These are phyloP conservation scores for Oopsacas minuta DNA, from an alignment of 37 sponge, comb jelly and placozoan species.

Conservation along the genomic window DNA sequence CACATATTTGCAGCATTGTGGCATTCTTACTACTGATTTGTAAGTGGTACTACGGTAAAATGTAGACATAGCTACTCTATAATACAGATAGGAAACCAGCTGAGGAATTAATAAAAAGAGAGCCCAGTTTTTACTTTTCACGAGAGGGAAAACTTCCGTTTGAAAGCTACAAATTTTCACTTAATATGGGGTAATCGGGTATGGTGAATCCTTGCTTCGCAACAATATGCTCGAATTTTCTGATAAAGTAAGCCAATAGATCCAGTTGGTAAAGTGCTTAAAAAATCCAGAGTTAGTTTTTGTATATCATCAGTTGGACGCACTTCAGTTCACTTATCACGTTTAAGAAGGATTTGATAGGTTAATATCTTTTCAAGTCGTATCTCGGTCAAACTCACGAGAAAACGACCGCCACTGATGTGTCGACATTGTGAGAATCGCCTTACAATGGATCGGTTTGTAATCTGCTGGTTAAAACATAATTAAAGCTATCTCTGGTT, in stretches of 20 bases:
- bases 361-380: conserved; percentile 12
- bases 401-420: conserved; percentile 17
- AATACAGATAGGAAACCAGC: conserved; percentile 8
- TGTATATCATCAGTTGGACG: background rate
- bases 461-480: background rate
- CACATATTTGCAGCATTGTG: no score
- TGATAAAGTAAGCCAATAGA: background rate
- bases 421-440: background rate
- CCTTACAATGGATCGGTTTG: conserved; percentile 11
- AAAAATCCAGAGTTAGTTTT: background rate
- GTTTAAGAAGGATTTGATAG: background rate
- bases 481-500: background rate
- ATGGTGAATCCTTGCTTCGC: background rate
- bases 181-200: background rate
- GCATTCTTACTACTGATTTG: no score
- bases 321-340: background rate
- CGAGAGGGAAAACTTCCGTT: background rate
- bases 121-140: background rate
- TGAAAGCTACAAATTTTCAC: background rate
- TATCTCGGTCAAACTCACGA: background rate
- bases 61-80: no score
- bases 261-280: background rate
- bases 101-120: background rate
- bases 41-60: no score
- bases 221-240: background rate